Evolutionary conservation across 2,113 vertebrate species (phyloP), one percentile per base, ranked within the genome.

Genomic region (Gadus macrocephalus): DNA sequence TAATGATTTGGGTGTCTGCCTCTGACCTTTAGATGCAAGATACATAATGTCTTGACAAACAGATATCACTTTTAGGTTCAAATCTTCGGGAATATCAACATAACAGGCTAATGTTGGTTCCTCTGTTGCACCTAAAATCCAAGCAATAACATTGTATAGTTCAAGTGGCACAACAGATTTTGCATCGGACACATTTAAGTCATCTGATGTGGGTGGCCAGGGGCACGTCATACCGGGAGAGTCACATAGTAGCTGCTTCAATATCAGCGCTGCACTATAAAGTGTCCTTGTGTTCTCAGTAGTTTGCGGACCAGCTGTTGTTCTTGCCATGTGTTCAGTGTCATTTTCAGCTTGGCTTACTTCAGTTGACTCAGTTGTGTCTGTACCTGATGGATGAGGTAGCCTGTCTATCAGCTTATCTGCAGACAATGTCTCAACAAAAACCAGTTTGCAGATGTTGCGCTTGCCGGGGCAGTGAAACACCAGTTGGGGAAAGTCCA

Each of bases 351-450:
- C 38, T 64, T 64, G 63, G 19, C 64, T 38, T 49, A 65, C 31
- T 17, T 65, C 64, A 19, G 35, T 49, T 42, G 64, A 65, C 64
- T 65, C 35, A 4, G 31, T 35, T 35, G 4, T 35, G 4, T 35
- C 31, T 35, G 31, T 16, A 27, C 53, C 31, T 75, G 59, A 71
- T 71, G 69, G 69, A 64, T 71, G 64, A 70, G 68, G 67, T 15
- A 75, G 22, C 17, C 66, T 70, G 76, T 78, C 71, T n/a, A 74
- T 58, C 55, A 78, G 31, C 16, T 38, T 70, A 71, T 70, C 62
- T 74, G 71, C 67, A 55, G 72, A 70, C n/a, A 78, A 17, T 71
- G 68, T 74, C 25, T 74, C 58, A 66, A 78, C 71, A 65, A 70
- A 74, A 73, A 72, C 12, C 56, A 78, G 2, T 16, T 78, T 56